phyloP scores from a whole-genome alignment of 2,888 invertebrate species.

The Chymomyza fuscimana region DNA sequence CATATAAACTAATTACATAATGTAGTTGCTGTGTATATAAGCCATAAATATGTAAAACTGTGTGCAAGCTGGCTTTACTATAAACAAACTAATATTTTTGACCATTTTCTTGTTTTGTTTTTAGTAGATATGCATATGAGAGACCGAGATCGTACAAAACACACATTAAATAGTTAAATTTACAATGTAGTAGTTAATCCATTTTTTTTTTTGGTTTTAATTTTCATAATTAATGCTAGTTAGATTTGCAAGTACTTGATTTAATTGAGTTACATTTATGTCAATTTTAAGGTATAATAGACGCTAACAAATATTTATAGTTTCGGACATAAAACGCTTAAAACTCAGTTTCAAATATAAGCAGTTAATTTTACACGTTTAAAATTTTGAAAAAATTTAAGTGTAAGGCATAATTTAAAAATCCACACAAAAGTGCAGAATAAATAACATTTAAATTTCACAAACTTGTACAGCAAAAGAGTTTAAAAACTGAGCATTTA shows the following conservation, averaged over 20 bases:
- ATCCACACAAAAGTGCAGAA: too few relatives aligned
- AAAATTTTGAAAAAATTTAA: too few relatives aligned
- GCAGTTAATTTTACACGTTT: too few relatives aligned
- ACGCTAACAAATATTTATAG: background rate
- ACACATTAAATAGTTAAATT: conserved; percentile 6
- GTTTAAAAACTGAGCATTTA: too few relatives aligned
- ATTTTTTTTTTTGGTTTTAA: background rate
- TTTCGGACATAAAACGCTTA: too few relatives aligned
- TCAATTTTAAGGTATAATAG: background rate
- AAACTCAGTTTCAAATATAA: too few relatives aligned
- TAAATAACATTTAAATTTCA: too few relatives aligned
- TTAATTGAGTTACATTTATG: background rate
- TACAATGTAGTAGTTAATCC: background rate
- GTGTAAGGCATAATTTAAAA: too few relatives aligned
- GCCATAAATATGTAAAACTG: background rate
- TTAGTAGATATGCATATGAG: conserved; percentile 10
- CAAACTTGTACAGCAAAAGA: too few relatives aligned
- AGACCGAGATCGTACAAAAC: conserved; percentile 54
- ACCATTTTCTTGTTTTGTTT: background rate
- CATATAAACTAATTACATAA: background rate
- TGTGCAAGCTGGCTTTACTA: background rate
- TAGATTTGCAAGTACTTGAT: background rate
- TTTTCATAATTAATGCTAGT: background rate
- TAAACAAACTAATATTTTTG: background rate
- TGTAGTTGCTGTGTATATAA: background rate